These are phyloP conservation scores for Hanleya hanleyi DNA, from an alignment of 2,888 invertebrate genomes.

Conservation along the genomic window DNA sequence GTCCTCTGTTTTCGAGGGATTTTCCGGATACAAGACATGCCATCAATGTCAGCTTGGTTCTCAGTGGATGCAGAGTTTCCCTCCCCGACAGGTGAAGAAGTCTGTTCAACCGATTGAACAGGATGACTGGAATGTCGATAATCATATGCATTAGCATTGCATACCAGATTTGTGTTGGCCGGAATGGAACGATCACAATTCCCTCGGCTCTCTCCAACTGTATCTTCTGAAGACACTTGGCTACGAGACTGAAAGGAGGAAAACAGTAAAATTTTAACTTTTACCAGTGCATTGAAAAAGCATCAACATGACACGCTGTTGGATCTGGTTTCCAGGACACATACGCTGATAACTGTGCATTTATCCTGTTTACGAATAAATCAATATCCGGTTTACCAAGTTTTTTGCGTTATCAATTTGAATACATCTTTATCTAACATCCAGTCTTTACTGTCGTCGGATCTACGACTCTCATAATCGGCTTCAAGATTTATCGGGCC, in stretches of 20 bases:
- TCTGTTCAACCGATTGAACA: not conserved
- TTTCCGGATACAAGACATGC: constrained; percentile 27
- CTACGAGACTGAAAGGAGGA: constrained; percentile 29
- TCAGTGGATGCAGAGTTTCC: constrained; percentile 9
- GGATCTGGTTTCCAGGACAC: constrained; percentile 34
- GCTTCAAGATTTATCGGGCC: too few species aligned
- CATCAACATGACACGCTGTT: constrained; percentile 17
- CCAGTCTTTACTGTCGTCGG: too few species aligned
- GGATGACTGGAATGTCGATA: not conserved
- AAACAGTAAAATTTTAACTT: not conserved
- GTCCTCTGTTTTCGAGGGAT: constrained; percentile 12
- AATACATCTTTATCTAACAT: too few species aligned
- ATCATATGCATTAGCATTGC: constrained; percentile 22
- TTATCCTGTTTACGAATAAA: constrained; percentile 31
- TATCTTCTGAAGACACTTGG: constrained; percentile 27
- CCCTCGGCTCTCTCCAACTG: constrained; percentile 26
- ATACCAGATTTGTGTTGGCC: constrained; percentile 38
- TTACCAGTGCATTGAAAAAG: constrained; percentile 33
- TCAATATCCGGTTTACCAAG: constrained; percentile 34
- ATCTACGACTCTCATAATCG: too few species aligned
- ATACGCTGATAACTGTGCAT: constrained; percentile 18
- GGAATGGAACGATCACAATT: constrained; percentile 29
- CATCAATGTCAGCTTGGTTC: constrained; percentile 9
- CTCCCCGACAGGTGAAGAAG: not conserved
- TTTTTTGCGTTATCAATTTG: too few species aligned